Percentiles rank a stretch among this genome's conserved stretches.
These are phyloP conservation scores for Drosophila subquinaria DNA, from an alignment of 2,888 invertebrate species.

Conservation along the genomic window DNA sequence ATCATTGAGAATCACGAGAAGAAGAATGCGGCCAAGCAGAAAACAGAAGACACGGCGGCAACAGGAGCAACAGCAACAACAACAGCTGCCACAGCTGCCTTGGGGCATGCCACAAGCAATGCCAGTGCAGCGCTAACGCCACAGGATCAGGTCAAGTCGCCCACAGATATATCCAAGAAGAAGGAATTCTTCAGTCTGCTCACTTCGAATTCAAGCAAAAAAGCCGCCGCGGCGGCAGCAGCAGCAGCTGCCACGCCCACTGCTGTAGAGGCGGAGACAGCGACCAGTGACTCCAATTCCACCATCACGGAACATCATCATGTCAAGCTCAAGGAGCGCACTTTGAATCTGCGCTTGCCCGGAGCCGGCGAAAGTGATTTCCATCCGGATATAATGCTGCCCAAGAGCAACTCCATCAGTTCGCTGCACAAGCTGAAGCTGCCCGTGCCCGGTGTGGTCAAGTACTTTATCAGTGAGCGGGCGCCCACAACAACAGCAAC, in stretches of 20 bases:
- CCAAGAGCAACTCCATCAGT: constrained; percentile 83
- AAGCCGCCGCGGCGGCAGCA: constrained; percentile 82
- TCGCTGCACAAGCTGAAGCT: constrained; percentile 84
- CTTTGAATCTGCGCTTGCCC: constrained; percentile 76
- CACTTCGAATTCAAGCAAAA: constrained; percentile 84
- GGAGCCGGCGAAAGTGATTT: constrained; percentile 57
- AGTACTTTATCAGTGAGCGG: constrained; percentile 84
- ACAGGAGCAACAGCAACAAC: constrained; percentile 20
- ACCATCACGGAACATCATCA: constrained; percentile 4
- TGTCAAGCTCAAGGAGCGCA: constrained; percentile 64
- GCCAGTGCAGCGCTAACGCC: constrained; percentile 21
- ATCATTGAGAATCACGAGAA: constrained; percentile 86
- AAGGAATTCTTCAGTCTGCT: constrained; percentile 85
- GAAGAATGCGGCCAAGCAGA: constrained; percentile 85
- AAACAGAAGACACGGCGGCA: constrained; percentile 49
- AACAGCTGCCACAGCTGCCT: constrained; percentile 18
- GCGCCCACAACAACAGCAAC: constrained; percentile 29
- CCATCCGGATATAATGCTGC: constrained; percentile 41
- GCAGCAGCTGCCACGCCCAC: constrained; percentile 69
- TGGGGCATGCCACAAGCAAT: constrained; percentile 23
- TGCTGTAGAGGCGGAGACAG: constrained; percentile 22
- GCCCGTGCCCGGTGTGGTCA: constrained; percentile 85
- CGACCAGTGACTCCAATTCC: neutral
- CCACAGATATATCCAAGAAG: constrained; percentile 84
- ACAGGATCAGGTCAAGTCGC: constrained; percentile 82